phyloP scores from a whole-genome alignment of 2,888 invertebrate species.

The Labia minor region DNA sequence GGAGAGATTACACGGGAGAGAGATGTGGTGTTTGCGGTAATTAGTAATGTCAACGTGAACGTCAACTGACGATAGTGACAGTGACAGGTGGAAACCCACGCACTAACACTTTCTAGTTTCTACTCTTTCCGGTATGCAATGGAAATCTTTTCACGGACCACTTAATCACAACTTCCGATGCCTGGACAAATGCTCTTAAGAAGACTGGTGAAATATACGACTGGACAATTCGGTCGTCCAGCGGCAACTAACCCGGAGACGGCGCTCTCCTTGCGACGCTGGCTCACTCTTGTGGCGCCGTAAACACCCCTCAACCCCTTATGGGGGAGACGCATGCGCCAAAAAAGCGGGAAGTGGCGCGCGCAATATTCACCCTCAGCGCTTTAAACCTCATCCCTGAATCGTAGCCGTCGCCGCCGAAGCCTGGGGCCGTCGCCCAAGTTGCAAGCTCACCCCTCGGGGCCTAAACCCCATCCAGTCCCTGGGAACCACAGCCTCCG shows the following conservation, averaged over 20 bases:
- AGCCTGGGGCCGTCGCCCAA: neutral
- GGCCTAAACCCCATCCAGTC: neutral
- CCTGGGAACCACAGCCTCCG: conserved; percentile 2
- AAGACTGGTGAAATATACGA: neutral
- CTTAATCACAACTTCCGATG: neutral
- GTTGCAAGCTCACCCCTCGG: neutral
- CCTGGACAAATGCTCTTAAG: neutral
- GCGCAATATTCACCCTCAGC: neutral
- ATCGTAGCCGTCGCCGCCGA: too few relatives aligned
- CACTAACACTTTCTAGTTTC: neutral
- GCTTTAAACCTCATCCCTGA: too few relatives aligned
- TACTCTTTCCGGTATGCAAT: neutral
- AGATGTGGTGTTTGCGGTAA: too few relatives aligned
- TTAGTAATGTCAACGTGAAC: neutral
- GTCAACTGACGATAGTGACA: neutral
- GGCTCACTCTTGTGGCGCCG: neutral
- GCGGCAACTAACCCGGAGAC: neutral
- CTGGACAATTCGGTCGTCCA: neutral
- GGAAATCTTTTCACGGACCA: neutral
- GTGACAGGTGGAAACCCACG: neutral
- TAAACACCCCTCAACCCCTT: neutral
- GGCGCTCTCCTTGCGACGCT: neutral
- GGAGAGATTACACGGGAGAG: too few relatives aligned
- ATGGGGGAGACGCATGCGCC: neutral
- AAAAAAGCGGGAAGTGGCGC: neutral